Evolutionary conservation across 1,140 invertebrate species (phyloP), one percentile per base, ranked within the genome.

Genomic region (Atopsyche davidsoni): DNA sequence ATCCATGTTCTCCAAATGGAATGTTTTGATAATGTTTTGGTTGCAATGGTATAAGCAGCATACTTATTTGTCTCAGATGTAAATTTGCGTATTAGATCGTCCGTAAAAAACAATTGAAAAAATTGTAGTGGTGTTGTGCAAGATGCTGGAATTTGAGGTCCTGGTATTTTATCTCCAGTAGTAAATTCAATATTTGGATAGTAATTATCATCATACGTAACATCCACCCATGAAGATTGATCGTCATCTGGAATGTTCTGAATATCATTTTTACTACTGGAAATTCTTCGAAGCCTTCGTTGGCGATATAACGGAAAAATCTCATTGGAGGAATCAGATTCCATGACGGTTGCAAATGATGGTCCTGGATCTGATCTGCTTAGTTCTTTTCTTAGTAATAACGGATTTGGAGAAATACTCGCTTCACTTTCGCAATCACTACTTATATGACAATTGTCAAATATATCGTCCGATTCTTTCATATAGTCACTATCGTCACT

Each of bases 241-340:
- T 41, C 18, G 39, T 41, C 39, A 41, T 41, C 19, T 41, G 14
- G 39, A 41, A 41, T 41, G 19, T 41, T 41, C 39, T 41, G 39
- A 14, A 16, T 19, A 41, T 16, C 14, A 17, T n/a, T 31, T 31
- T 36, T 17, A 36, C 35, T 36, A 13, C 35, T 36, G 35, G 35
- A 36, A 36, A 36, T 36, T 36, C 11, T 41, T 41, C 19, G 19
- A 16, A 41, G 39, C 3, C 18, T 41, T 41, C 39, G 39, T 41
- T 36, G 4, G 13, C 35, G 35, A 36, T 36, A 36, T 7, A 36
- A 36, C 35, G 35, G 35, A 23, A 59, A 60, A 39, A 60, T 59
- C 34, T 39, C 55, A 7, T 22, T 28, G 16, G 39, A 56, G 21
- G 55, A 58, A 41, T 50, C 54, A 4, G n/a, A n/a, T n/a, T 36